Percentiles rank a stretch among this genome's conserved stretches.
Conservation (phyloP, 2,888 invertebrate species). For the Zelleria hepariella region DNA sequence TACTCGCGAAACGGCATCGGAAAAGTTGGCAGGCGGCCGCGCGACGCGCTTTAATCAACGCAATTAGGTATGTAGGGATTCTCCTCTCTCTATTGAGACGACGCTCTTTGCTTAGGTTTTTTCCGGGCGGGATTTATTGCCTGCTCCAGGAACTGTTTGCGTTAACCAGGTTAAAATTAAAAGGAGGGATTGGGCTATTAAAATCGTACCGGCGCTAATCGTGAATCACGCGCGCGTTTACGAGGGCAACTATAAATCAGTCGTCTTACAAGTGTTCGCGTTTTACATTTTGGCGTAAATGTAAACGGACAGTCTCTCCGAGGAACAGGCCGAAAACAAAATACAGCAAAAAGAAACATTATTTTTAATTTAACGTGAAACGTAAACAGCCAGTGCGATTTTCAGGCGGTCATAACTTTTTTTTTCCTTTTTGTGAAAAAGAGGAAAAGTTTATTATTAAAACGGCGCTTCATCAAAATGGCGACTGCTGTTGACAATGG, state of each 20-base stretch:
- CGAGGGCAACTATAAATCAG: constrained; percentile 48
- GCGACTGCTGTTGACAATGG: constrained; percentile 23
- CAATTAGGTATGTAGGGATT: neutral
- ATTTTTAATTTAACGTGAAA: neutral
- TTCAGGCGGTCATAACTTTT: neutral
- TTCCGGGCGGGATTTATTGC: neutral
- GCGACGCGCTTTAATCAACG: constrained; percentile 1
- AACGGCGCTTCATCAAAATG: constrained; percentile 20
- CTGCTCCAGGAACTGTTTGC: neutral
- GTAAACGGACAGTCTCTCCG: constrained; percentile 24
- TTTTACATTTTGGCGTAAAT: constrained; percentile 50
- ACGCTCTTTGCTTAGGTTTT: neutral
- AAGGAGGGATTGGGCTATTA: constrained; percentile 2
- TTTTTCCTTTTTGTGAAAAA: neutral
- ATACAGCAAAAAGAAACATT: neutral
- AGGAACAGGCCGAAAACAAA: neutral
- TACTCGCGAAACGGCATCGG: constrained; percentile 15
- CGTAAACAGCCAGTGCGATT: neutral
- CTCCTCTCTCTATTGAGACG: neutral
- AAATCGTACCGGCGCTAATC: constrained; percentile 13
- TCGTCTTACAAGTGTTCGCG: constrained; percentile 33
- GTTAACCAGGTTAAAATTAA: constrained; percentile 1
- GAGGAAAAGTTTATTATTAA: neutral
- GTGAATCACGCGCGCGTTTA: constrained; percentile 52
- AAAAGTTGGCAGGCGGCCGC: constrained; percentile 53